Percentiles rank a stretch among this genome's conserved stretches.
These are phyloP conservation scores for Crepidodera aurea DNA, from an alignment of 2,888 invertebrate genomes.

Conservation along the genomic window DNA sequence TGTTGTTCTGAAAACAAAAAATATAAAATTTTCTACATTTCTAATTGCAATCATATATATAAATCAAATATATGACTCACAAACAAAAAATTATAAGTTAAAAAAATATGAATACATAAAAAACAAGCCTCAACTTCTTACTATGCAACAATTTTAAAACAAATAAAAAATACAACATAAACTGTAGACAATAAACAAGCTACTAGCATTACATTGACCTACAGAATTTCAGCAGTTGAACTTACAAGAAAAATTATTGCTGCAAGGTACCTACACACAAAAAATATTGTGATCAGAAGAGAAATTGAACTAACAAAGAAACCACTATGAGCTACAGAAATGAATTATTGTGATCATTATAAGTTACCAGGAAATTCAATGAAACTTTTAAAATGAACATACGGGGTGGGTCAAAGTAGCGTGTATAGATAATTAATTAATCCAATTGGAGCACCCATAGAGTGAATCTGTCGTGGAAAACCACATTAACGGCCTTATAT, in stretches of 20 bases:
- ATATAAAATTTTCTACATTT: conserved; percentile 4
- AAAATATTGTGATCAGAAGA: no score
- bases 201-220: conserved; percentile 8
- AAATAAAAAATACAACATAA: conserved; percentile 6
- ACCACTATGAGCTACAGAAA: no score
- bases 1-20: conserved; percentile 45
- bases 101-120: no score
- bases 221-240: not conserved
- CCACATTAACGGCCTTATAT: no score
- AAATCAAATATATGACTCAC: not conserved
- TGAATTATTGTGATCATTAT: no score
- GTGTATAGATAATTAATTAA: no score
- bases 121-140: conserved; percentile 25
- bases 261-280: not conserved
- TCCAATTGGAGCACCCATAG: no score
- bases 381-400: no score
- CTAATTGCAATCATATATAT: not conserved
- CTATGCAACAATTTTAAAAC: conserved; percentile 27
- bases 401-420: no score
- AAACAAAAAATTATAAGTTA: not conserved
- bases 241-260: not conserved
- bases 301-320: no score
- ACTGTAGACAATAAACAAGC: conserved; percentile 23
- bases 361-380: no score
- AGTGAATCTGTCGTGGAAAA: no score